Evolutionary conservation across 2,888 invertebrate genomes (phyloP).

Genomic region (Torymus tubicola): DNA sequence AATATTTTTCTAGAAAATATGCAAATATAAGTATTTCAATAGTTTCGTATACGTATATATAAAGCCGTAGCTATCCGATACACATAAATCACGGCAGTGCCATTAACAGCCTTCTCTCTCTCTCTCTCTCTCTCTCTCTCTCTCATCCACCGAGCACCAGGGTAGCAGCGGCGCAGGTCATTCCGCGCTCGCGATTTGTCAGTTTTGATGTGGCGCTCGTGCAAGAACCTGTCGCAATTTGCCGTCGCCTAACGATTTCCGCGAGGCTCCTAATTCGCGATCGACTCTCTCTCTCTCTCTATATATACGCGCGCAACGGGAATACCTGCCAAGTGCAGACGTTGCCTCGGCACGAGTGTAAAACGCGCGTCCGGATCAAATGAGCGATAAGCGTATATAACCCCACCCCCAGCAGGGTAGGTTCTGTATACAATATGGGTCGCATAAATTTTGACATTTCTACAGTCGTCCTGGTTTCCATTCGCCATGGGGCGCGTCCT

Average conservation of each 20-base stretch:
- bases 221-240: slow-evolving; percentile 48
- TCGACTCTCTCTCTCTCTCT: not conserved
- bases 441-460: slow-evolving; percentile 51
- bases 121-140: too few relatives aligned
- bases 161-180: slow-evolving; percentile 11
- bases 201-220: slow-evolving; percentile 20
- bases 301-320: slow-evolving; percentile 29
- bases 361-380: slow-evolving; percentile 29
- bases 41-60: too few relatives aligned
- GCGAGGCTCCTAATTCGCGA: slow-evolving; percentile 38
- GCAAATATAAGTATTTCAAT: too few relatives aligned
- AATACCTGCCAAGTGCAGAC: slow-evolving; percentile 56
- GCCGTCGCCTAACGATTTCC: slow-evolving; percentile 53
- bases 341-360: slow-evolving; percentile 9
- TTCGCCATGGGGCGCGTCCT: too few relatives aligned
- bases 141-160: too few relatives aligned
- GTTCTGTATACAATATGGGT: too few relatives aligned
- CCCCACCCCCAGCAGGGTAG: not conserved
- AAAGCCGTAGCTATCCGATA: not conserved
- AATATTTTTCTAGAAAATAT: too few relatives aligned
- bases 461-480: not conserved
- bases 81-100: slow-evolving; percentile 18
- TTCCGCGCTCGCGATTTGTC: slow-evolving; percentile 46
- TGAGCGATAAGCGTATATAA: slow-evolving; percentile 21
- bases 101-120: slow-evolving; percentile 11